phyloP scores from a whole-genome alignment of 1,140 invertebrate genomes.

The Anthonomus grandis region DNA sequence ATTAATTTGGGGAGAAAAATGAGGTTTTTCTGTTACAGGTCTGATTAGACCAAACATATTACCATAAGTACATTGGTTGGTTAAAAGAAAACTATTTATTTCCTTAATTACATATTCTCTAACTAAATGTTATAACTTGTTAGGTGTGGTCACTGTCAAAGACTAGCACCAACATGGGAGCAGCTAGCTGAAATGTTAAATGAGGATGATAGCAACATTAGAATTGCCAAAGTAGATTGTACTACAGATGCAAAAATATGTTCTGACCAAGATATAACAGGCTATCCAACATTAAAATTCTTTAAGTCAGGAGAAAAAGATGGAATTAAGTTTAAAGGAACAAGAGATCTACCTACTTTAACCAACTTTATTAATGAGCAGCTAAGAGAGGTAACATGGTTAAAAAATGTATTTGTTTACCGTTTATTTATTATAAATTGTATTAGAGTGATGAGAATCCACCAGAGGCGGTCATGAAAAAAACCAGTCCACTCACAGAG shows the following conservation, averaged over 20 bases:
- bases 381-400: conserved; percentile 49
- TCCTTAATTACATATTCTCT: neutral
- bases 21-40: too few species aligned
- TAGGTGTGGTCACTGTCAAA: conserved; percentile 72
- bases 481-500: conserved; percentile 58
- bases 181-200: conserved; percentile 68
- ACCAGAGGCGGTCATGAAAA: conserved; percentile 40
- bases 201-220: conserved; percentile 58
- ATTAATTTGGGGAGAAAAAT: too few species aligned
- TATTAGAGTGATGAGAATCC: conserved; percentile 43
- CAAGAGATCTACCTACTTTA: conserved; percentile 66
- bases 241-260: conserved; percentile 68
- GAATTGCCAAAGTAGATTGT: conserved; percentile 75
- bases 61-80: too few species aligned
- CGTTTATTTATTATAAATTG: neutral
- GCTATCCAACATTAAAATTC: conserved; percentile 67
- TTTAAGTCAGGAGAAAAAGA: conserved; percentile 62
- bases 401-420: neutral
- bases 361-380: conserved; percentile 72
- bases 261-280: conserved; percentile 69
- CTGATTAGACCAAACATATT: too few species aligned
- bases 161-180: conserved; percentile 67
- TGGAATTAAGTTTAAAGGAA: conserved; percentile 66
- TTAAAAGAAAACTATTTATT: too few species aligned
- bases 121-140: neutral